These are phyloP conservation scores for Mactra quadrangularis DNA, from an alignment of 1,140 invertebrate genomes.

Conservation along the genomic window DNA sequence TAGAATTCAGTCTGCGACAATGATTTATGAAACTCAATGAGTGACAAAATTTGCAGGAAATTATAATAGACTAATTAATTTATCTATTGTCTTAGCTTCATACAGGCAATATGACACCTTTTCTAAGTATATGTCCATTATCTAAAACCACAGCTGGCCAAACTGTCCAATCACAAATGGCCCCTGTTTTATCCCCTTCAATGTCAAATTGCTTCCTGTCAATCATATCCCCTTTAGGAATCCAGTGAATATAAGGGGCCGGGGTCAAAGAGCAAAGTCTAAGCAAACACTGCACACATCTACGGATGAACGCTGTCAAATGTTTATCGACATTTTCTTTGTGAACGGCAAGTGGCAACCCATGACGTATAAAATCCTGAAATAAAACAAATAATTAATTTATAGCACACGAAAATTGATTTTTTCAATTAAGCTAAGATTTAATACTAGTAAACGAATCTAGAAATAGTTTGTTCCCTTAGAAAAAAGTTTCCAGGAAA, in stretches of 20 bases:
- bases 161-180: slow-evolving; percentile 50
- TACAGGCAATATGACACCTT: slow-evolving; percentile 42
- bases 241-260: slow-evolving; percentile 35
- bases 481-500: too few relatives aligned
- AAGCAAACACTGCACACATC: slow-evolving; percentile 2
- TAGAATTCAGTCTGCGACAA: too few relatives aligned
- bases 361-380: slow-evolving; percentile 28
- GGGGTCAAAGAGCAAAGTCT: neutral
- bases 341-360: slow-evolving; percentile 5
- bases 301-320: slow-evolving; percentile 5
- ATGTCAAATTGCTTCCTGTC: slow-evolving; percentile 27
- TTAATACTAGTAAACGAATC: too few relatives aligned
- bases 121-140: slow-evolving; percentile 22
- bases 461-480: too few relatives aligned
- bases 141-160: slow-evolving; percentile 38
- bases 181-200: neutral
- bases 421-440: too few relatives aligned
- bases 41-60: too few relatives aligned
- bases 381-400: too few relatives aligned
- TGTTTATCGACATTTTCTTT: slow-evolving; percentile 5
- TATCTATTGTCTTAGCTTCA: too few relatives aligned
- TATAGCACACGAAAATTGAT: too few relatives aligned
- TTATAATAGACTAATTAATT: too few relatives aligned
- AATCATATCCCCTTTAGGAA: slow-evolving; percentile 42
- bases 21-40: too few relatives aligned